These are phyloP conservation scores for Hyla sarda DNA, from an alignment of 2,113 vertebrate species.

Conservation along the genomic window DNA sequence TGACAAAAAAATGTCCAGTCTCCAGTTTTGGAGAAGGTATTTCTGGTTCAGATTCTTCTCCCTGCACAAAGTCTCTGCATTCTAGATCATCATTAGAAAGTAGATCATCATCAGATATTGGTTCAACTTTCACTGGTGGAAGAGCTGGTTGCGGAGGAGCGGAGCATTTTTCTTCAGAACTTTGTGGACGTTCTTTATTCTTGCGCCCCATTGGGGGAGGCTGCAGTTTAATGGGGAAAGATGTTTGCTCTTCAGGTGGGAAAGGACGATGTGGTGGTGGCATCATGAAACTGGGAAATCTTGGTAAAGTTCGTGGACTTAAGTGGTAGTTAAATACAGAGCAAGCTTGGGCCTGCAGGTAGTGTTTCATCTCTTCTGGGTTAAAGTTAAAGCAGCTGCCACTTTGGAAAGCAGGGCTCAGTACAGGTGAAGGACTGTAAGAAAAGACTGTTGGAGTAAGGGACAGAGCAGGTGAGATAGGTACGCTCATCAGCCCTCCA, in stretches of 20 bases:
- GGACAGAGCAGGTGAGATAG: constrained; percentile 72
- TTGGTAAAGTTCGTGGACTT: constrained; percentile 78
- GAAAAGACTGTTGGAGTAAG: constrained; percentile 76
- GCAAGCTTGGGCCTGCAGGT: constrained; percentile 79
- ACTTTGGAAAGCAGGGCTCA: constrained; percentile 74
- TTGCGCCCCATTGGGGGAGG: constrained; percentile 72
- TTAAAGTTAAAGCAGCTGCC: constrained; percentile 80
- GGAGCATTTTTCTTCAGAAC: constrained; percentile 29
- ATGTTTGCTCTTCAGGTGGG: constrained; percentile 70
- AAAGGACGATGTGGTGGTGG: constrained; percentile 69
- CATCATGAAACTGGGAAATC: constrained; percentile 73
- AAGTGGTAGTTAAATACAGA: constrained; percentile 82
- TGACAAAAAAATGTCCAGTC: constrained; percentile 60
- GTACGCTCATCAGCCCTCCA: constrained; percentile 71
- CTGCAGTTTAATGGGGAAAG: constrained; percentile 77
- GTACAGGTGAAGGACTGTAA: constrained; percentile 75
- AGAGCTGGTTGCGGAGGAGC: constrained; percentile 27
- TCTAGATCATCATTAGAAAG: constrained; percentile 54
- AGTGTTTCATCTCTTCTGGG: constrained; percentile 83
- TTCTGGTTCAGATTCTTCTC: constrained; percentile 43
- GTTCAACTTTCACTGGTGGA: constrained; percentile 71
- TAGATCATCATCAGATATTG: constrained; percentile 62
- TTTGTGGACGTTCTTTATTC: constrained; percentile 68
- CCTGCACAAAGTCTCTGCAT: rapidly evolving
- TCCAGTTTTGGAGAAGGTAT: background rate